These are phyloP conservation scores for Megaleporinus macrocephalus DNA, from an alignment of 2,113 vertebrate species.

Conservation along the genomic window DNA sequence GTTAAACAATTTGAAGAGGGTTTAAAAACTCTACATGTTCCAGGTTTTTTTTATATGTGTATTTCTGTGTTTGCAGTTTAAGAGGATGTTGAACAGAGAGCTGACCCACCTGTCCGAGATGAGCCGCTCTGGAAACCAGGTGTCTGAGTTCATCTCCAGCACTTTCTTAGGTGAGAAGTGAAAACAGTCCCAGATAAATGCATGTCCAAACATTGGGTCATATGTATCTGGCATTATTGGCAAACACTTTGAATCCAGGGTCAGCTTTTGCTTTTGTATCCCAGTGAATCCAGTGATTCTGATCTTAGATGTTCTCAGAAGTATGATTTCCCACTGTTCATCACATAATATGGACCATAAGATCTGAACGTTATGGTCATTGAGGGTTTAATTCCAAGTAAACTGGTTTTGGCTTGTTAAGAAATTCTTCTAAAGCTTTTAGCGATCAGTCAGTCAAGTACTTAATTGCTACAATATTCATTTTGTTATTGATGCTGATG, in stretches of 20 bases:
- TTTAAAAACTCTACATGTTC: background rate
- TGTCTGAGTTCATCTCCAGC: slow-evolving; percentile 97
- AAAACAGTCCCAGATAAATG: background rate
- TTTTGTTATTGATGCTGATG: no score
- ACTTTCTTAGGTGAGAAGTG: slow-evolving; percentile 93
- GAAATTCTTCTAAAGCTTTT: background rate
- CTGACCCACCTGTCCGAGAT: slow-evolving; percentile 97
- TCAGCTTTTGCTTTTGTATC: background rate
- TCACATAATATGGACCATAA: background rate
- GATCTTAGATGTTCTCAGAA: background rate
- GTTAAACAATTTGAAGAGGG: background rate
- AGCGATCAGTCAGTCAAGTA: background rate
- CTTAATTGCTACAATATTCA: no score
- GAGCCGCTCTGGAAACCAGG: slow-evolving; percentile 98
- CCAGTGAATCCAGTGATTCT: background rate
- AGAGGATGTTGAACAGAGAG: slow-evolving; percentile 98
- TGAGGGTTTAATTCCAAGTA: no score
- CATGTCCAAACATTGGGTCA: background rate
- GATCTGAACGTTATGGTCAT: background rate
- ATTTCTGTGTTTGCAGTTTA: slow-evolving; percentile 86
- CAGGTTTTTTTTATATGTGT: slow-evolving; percentile 1
- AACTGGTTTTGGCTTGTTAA: background rate
- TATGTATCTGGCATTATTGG: background rate
- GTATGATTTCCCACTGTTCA: background rate
- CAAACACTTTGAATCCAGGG: background rate